These are phyloP conservation scores for Spinus olivaceus DNA, from an alignment of 2,797 vertebrate genomes.

Conservation along the genomic window DNA sequence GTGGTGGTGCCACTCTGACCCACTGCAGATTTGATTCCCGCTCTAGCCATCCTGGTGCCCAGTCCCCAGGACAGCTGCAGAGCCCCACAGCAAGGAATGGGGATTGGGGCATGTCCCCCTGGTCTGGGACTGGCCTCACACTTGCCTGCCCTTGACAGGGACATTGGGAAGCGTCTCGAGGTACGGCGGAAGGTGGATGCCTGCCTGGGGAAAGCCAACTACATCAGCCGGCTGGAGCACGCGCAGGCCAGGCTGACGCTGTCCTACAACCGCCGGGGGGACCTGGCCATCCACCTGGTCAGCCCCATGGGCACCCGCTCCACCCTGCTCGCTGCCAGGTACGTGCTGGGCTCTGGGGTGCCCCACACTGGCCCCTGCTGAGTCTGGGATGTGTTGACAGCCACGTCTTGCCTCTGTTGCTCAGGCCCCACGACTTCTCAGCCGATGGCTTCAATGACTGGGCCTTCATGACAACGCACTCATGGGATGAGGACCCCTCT, in stretches of 20 bases:
- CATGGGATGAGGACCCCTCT: conserved; percentile 91
- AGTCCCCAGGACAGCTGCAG: fast-evolving
- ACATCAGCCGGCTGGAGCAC: conserved; percentile 88
- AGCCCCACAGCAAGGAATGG: no score
- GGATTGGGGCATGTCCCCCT: fast-evolving
- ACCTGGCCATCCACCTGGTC: conserved; percentile 91
- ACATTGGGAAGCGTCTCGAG: conserved; percentile 88
- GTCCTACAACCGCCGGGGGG: conserved; percentile 95
- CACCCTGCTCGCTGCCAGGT: conserved; percentile 93
- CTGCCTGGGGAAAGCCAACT: conserved; percentile 83
- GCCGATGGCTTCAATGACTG: conserved; percentile 94
- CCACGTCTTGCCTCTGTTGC: neutral
- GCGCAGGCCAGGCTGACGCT: conserved; percentile 90
- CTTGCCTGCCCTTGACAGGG: conserved; percentile 73
- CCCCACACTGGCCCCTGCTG: neutral
- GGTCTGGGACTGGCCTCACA: neutral
- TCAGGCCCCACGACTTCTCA: conserved; percentile 90
- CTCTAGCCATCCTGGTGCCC: neutral
- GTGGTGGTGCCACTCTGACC: neutral
- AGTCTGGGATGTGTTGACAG: fast-evolving
- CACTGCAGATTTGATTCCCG: fast-evolving
- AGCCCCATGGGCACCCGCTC: conserved; percentile 94
- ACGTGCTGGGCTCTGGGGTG: neutral
- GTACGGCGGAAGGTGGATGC: conserved; percentile 85
- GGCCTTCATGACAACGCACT: conserved; percentile 97